phyloP scores from a whole-genome alignment of 2,888 invertebrate species.

The Xylophagus ater region DNA sequence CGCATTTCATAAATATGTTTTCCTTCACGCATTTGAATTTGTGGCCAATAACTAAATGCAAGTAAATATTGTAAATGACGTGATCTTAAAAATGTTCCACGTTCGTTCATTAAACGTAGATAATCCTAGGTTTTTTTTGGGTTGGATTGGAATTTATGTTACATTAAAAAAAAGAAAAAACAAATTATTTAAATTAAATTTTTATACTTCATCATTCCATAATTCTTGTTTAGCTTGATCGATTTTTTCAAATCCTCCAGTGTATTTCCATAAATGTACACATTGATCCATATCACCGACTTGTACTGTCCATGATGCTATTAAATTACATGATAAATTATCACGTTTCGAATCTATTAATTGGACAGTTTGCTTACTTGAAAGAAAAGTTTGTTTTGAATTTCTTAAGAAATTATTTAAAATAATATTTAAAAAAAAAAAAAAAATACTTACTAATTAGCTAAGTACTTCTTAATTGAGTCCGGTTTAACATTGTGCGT shows the following conservation, averaged over 20 bases:
- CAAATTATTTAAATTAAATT: not conserved
- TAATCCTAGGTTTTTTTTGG: too few relatives aligned
- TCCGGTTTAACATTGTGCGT: constrained; percentile 92
- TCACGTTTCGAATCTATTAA: constrained; percentile 62
- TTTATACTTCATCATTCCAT: constrained; percentile 51
- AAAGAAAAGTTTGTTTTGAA: constrained; percentile 15
- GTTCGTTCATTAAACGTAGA: constrained; percentile 58
- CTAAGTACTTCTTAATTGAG: constrained; percentile 71
- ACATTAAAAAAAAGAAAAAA: constrained; percentile 10
- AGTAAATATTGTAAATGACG: constrained; percentile 87
- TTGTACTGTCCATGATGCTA: constrained; percentile 92
- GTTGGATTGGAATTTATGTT: constrained; percentile 22
- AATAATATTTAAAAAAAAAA: not conserved
- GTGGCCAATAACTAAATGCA: constrained; percentile 97
- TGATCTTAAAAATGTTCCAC: constrained; percentile 67
- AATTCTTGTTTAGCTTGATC: constrained; percentile 65
- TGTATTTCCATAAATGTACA: constrained; percentile 90
- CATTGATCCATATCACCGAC: constrained; percentile 97
- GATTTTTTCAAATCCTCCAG: constrained; percentile 81
- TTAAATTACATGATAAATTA: constrained; percentile 70
- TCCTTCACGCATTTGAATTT: constrained; percentile 56
- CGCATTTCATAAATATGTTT: constrained; percentile 90
- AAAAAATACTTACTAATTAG: constrained; percentile 69
- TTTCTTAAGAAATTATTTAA: not conserved
- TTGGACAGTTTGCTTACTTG: constrained; percentile 66